phyloP scores from a whole-genome alignment of 2,113 vertebrate species.

The Amphiprion ocellaris region DNA sequence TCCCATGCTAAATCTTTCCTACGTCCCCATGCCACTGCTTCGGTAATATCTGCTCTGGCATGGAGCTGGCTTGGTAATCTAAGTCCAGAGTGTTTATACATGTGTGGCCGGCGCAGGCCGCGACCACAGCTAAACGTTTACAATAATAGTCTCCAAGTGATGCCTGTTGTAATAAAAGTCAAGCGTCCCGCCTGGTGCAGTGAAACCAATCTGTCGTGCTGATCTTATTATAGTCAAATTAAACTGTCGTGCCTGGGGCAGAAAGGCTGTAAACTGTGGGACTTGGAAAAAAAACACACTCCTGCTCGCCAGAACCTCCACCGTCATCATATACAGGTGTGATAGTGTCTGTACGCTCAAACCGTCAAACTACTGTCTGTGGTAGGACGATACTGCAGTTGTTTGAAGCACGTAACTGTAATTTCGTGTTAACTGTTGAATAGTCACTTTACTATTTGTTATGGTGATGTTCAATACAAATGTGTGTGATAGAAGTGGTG shows the following conservation, averaged over 20 bases:
- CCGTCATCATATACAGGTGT: conserved; percentile 45
- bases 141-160: conserved; percentile 74
- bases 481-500: too few species aligned
- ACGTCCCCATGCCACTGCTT: conserved; percentile 33
- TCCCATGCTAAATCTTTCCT: conserved; percentile 60
- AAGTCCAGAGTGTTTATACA: conserved; percentile 45
- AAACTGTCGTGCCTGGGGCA: conserved; percentile 61
- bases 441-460: too few species aligned
- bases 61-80: conserved; percentile 40
- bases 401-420: neutral
- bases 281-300: conserved; percentile 44
- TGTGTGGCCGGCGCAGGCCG: conserved; percentile 65
- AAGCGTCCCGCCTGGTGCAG: conserved; percentile 49
- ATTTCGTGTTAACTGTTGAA: too few species aligned
- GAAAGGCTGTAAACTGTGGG: conserved; percentile 55
- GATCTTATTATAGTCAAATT: conserved; percentile 74
- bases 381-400: neutral
- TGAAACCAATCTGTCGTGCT: conserved; percentile 64
- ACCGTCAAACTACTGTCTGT: too few species aligned
- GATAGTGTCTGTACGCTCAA: neutral
- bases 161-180: conserved; percentile 76
- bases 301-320: conserved; percentile 3
- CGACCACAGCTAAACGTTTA: conserved; percentile 71
- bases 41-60: conserved; percentile 52
- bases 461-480: too few species aligned